phyloP scores from a whole-genome alignment of 2,888 invertebrate genomes.

The Acleris laterana region DNA sequence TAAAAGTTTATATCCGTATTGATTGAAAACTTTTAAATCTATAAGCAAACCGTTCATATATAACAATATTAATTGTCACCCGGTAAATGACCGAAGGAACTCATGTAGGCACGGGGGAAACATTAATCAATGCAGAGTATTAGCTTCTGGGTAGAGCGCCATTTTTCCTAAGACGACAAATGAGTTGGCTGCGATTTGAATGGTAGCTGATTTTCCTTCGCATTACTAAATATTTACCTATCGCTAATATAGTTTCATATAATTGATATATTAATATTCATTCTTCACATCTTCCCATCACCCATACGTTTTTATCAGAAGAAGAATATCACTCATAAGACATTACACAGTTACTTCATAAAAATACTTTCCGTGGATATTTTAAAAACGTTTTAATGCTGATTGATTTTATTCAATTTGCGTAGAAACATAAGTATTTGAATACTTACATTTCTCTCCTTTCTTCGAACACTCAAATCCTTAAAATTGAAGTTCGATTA shows the following conservation, averaged over 20 bases:
- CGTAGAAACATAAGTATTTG: too few species aligned
- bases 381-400: too few species aligned
- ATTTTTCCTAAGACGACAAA: conserved; percentile 24
- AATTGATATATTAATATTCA: background rate
- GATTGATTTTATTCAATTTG: too few species aligned
- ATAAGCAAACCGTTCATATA: background rate
- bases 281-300: background rate
- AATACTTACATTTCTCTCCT: too few species aligned
- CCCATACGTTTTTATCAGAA: background rate
- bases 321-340: too few species aligned
- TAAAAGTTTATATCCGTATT: too few species aligned
- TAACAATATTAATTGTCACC: conserved; percentile 1
- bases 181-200: conserved; percentile 17
- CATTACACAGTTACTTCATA: too few species aligned
- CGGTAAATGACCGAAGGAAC: conserved; percentile 13
- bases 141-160: conserved; percentile 22
- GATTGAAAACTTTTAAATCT: background rate
- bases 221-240: conserved; percentile 1
- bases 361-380: too few species aligned
- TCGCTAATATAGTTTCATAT: background rate
- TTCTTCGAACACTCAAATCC: too few species aligned
- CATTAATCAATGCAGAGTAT: conserved; percentile 32
- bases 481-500: too few species aligned
- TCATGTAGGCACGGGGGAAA: conserved; percentile 3
- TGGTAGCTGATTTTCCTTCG: conserved; percentile 18